Conservation (phyloP, 2,113 vertebrate species). For the Poecilia latipinna region DNA sequence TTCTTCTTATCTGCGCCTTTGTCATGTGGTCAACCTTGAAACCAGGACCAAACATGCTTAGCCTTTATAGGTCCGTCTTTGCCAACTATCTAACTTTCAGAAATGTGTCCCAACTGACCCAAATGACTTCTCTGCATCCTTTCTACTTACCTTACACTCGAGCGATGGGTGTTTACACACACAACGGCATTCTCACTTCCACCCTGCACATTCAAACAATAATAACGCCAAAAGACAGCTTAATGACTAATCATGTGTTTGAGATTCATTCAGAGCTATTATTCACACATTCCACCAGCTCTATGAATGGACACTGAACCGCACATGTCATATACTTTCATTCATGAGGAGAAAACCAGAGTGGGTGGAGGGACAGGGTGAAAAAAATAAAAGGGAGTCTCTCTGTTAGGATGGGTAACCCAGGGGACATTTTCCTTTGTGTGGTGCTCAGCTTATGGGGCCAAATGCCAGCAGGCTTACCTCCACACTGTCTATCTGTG, state of each 20-base stretch:
- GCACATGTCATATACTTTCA: conserved; percentile 93
- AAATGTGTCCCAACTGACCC: not conserved
- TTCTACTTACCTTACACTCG: conserved; percentile 38
- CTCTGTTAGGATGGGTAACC: conserved; percentile 81
- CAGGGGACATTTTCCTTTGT: conserved; percentile 84
- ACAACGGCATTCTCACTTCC: conserved; percentile 61
- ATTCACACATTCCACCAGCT: conserved; percentile 89
- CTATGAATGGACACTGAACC: conserved; percentile 90
- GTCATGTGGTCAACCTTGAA: conserved; percentile 95
- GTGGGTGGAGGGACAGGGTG: conserved; percentile 46
- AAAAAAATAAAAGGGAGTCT: conserved; percentile 43
- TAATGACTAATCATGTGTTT: conserved; percentile 78
- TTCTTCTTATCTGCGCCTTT: conserved; percentile 95
- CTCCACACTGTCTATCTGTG: conserved; percentile 79
- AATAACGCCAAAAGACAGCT: conserved; percentile 68
- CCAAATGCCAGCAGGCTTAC: conserved; percentile 86
- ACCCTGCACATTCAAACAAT: conserved; percentile 69
- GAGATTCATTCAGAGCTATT: conserved; percentile 76
- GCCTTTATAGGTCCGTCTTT: conserved; percentile 42
- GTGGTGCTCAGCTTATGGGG: conserved; percentile 82
- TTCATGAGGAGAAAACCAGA: conserved; percentile 85
- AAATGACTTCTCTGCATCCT: conserved; percentile 27
- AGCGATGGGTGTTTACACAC: conserved; percentile 42
- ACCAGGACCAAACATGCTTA: conserved; percentile 87
- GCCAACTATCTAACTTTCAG: conserved; percentile 31